Evolutionary conservation across 1,140 invertebrate genomes (phyloP), one percentile per base, ranked within the genome.

Genomic region (Prorops nasuta): DNA sequence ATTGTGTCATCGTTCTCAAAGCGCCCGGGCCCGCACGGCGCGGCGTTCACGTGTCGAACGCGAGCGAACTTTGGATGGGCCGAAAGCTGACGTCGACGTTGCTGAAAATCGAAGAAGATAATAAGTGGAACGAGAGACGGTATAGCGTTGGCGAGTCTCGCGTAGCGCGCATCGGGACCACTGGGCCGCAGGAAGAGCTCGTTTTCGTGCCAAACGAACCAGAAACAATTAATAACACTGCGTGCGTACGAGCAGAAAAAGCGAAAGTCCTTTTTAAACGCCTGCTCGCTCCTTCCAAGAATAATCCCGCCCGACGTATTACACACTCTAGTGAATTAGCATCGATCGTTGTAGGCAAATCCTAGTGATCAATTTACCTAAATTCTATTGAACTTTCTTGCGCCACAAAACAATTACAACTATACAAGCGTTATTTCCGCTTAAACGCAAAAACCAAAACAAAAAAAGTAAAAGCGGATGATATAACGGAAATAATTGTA

Each of bases 211-310:
- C 63, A 70, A 74, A 64, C 66, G 58, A 67, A 72, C 66, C 67
- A 71, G 66, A 73, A 73, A 74, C 69, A 64, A 72, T 71, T 74
- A 71, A 74, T 74, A 74, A 74, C 64, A 66, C 63, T 52, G 58
- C 60, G 48, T 59, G 52, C 58, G 56, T 52, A 64, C 59, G 53
- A 51, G 54, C 54, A 64, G 66, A 68, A 70, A 71, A 73, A 73
- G 71, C 69, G 71, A 73, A 73, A 73, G 71, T 67, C n/a, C 39
- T 51, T 39, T 47, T 40, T 46, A 58, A 60, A 54, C 34, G 21
- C 50, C 15, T 39, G 24, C n/a, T 32, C 24, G n/a, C 22, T 22
- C 16, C 3, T n/a, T n/a, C n/a, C n/a, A n/a, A n/a, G n/a, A n/a
- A n/a, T n/a, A n/a, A n/a, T n/a, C n/a, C n/a, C n/a, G n/a, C n/a